Base-by-base conservation (phyloP, 2,888 invertebrate genomes). In the Willowsia nigromaculata region DNA sequence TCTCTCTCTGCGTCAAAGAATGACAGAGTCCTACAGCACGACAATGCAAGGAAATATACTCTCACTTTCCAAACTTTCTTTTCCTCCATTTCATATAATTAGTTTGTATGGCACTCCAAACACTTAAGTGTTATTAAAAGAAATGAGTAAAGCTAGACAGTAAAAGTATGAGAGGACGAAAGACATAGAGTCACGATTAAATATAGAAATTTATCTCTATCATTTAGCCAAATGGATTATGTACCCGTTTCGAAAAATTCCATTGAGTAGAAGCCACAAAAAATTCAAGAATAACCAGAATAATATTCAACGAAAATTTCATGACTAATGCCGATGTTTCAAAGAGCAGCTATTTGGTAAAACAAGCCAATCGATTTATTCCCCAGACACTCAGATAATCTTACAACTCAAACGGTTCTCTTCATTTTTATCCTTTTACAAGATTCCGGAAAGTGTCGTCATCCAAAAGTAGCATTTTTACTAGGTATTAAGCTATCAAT, bases 71-170 rank as follows among this genome's bases (percentile, higher is more conserved):
- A 30, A 74, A 74, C 43, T 74, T 74, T 74, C n/a, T n/a, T 74
- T 53, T 50, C 56, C 53, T 71, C 37, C 56, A 50, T 80, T 80
- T 56, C 56, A 80, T 80, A 80, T 80, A 80, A 80, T 80, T 80
- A 80, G 56, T 56, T 80, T 56, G 56, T 56, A 30, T 80, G 78
- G 56, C 68, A 71, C 68, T 71, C 68, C 22, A 71, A 71, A 40
- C 68, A 43, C 68, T 71, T 40, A 71, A 71, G 68, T 40, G 11
- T 71, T 71, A 71, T 71, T 71, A 71, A 65, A 71, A 18, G 68
- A 40, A 71, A 71, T 71, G 22, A 62, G 62, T 2, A 62, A n/a
- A 50, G 30, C 43, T 43, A 43, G 43, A 3, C 5, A 43, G 13
- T 13, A 13, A 43, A 43, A 6, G 43, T 9, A 3, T 13, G 56